phyloP scores from a whole-genome alignment of 2,797 vertebrate genomes.

The Ibycter americanus region DNA sequence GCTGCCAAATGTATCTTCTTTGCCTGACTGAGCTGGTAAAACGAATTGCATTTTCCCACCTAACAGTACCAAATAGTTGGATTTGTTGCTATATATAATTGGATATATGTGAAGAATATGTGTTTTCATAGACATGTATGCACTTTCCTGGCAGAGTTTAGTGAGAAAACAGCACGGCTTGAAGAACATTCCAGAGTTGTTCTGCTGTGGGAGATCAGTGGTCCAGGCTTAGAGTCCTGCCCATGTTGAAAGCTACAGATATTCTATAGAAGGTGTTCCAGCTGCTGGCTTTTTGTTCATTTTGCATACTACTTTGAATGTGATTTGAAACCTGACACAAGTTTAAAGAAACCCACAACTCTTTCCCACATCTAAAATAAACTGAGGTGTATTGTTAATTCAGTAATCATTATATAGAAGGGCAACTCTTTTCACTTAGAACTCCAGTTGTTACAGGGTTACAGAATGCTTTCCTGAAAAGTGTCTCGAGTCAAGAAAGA shows the following conservation, averaged over 20 bases:
- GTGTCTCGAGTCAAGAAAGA: neutral
- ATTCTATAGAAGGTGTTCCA: neutral
- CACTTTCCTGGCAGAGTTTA: neutral
- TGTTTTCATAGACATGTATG: neutral
- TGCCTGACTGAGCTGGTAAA: constrained; percentile 7
- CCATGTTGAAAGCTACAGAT: neutral
- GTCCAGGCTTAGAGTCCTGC: neutral
- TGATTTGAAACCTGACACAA: neutral
- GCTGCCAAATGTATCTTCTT: neutral
- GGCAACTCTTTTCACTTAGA: neutral
- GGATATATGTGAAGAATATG: neutral
- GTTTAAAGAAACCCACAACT: neutral
- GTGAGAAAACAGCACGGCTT: neutral
- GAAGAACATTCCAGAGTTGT: neutral
- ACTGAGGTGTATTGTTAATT: neutral
- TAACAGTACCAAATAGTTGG: neutral
- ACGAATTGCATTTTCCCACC: neutral
- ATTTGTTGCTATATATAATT: neutral
- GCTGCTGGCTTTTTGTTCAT: neutral
- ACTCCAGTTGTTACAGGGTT: neutral
- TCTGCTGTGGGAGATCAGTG: neutral
- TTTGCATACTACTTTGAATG: neutral
- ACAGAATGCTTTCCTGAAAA: neutral
- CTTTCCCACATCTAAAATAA: neutral
- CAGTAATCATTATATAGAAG: neutral